Base-by-base conservation (phyloP, 2,888 invertebrate genomes). In the Anodontia alba region DNA sequence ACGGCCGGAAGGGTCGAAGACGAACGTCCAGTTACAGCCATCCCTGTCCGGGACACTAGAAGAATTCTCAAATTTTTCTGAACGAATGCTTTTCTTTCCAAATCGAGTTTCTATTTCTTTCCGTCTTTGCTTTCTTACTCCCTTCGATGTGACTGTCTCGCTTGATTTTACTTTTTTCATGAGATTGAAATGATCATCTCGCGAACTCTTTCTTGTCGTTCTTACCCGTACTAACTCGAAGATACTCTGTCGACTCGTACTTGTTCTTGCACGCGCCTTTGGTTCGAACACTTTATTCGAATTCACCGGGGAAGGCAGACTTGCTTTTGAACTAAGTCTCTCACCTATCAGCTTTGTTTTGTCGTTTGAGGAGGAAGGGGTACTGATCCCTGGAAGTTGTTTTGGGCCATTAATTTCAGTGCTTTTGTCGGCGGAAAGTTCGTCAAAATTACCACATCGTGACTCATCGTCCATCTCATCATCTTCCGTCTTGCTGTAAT, bases 1-100 rank as follows among this genome's bases (percentile, higher is more conserved):
- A 73, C 99, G 96, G 87, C 99, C 99, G 89, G 99, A 98, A 33
- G 99, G 99, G 96, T 99, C 99, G 95, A 99, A 99, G 89, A 99
- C 98, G 95, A 99, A 98, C 73, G 98, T 98, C 92, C 94, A 93
- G 80, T 92, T 92, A 86, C 95, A 95, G 23, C 97, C 96, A 20
- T 96, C 96, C 49, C 96, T 95, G 80, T 97, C 96, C 20, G 90
- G 87, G 10, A 96, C 96, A 66, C 91, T 91, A 20, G 94, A 94
- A 29, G 93, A 91, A 17, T 94, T 93, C 72, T 95, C 95, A 31
- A 88, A 88, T 20, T 86, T 80, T 66, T 90, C 87, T 8, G 87
- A 85, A 20, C 88, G 82, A 51, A 88, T 81, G 76, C 90, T 91
- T 83, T 93, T 93, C 84, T 93, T 93, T 46, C 94, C 94, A 83